Evolutionary conservation across 2,888 invertebrate genomes (phyloP).

Genomic region (Tiphia femorata): DNA sequence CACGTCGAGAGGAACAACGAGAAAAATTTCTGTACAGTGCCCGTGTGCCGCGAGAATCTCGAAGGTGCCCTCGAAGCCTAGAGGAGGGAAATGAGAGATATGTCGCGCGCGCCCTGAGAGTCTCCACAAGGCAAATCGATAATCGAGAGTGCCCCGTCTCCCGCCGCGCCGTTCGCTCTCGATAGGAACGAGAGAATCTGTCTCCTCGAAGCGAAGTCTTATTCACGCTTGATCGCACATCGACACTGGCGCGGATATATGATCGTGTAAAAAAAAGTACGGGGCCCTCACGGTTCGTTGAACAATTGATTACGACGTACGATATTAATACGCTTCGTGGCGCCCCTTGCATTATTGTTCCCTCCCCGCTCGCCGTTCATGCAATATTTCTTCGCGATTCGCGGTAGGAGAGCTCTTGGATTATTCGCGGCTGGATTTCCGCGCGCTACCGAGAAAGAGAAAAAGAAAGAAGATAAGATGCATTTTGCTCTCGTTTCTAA

Average conservation of each 20-base stretch:
- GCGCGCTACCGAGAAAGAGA: too few relatives aligned
- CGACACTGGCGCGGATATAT: conserved; percentile 19
- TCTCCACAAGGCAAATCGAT: conserved; percentile 9
- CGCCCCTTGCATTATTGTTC: background rate
- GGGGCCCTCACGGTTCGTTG: conserved; percentile 7
- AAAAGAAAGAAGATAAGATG: too few relatives aligned
- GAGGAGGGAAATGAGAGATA: conserved; percentile 16
- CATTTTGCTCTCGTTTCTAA: too few relatives aligned
- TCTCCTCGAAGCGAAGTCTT: conserved; percentile 18
- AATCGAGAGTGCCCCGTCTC: conserved; percentile 16
- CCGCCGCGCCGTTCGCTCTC: background rate
- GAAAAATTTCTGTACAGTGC: conserved; percentile 6
- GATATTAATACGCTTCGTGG: conserved; percentile 19
- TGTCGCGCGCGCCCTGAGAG: conserved; percentile 1
- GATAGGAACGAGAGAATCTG: conserved; percentile 12
- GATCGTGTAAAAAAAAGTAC: conserved; percentile 14
- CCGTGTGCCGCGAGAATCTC: conserved; percentile 12
- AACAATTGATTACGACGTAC: conserved; percentile 18
- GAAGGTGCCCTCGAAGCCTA: background rate
- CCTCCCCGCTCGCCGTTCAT: too few relatives aligned
- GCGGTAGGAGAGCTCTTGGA: too few relatives aligned
- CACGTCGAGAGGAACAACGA: conserved; percentile 3
- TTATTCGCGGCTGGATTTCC: too few relatives aligned
- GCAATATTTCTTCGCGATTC: too few relatives aligned
- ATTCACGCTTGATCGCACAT: conserved; percentile 19